Evolutionary conservation across 2,888 invertebrate genomes (phyloP).

Genomic region (Cyclophora albipunctata): DNA sequence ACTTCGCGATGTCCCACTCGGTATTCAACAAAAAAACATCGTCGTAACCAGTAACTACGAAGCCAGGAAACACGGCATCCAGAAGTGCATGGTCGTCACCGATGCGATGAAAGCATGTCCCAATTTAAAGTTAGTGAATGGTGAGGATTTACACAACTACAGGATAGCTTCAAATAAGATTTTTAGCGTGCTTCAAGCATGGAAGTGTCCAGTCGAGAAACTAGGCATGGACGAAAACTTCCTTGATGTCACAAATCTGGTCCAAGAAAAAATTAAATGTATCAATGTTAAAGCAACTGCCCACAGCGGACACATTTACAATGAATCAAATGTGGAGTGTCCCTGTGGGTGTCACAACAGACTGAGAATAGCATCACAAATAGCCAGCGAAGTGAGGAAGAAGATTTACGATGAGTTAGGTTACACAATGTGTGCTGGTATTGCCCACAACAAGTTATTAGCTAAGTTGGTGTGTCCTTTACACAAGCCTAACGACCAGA

Average conservation of each 20-base stretch:
- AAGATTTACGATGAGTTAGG: conserved; percentile 80
- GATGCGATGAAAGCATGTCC: conserved; percentile 86
- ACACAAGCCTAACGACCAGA: conserved; percentile 89
- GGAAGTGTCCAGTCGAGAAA: conserved; percentile 84
- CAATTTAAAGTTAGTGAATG: conserved; percentile 82
- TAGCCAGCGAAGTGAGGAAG: conserved; percentile 85
- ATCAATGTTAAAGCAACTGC: conserved; percentile 39
- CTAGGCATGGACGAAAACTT: conserved; percentile 91
- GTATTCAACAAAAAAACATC: conserved; percentile 88
- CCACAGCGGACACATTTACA: conserved; percentile 76
- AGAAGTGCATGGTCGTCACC: conserved; percentile 85
- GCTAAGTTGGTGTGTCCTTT: conserved; percentile 84
- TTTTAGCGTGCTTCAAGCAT: conserved; percentile 81
- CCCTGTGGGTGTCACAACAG: conserved; percentile 84
- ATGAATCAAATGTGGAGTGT: conserved; percentile 75
- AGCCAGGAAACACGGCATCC: conserved; percentile 83
- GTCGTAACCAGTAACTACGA: conserved; percentile 91
- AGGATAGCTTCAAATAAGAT: conserved; percentile 86
- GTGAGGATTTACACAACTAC: conserved; percentile 89
- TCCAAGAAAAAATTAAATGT: conserved; percentile 70
- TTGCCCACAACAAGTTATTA: conserved; percentile 88
- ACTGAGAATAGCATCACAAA: conserved; percentile 80
- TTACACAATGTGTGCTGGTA: conserved; percentile 87
- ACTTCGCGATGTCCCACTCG: conserved; percentile 80
- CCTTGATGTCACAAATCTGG: conserved; percentile 84